A percentile compares a stretch with the other conserved stretches of the same genome.
These are phyloP conservation scores for Theristicus caerulescens DNA, from an alignment of 2,113 vertebrate genomes.

Conservation along the genomic window DNA sequence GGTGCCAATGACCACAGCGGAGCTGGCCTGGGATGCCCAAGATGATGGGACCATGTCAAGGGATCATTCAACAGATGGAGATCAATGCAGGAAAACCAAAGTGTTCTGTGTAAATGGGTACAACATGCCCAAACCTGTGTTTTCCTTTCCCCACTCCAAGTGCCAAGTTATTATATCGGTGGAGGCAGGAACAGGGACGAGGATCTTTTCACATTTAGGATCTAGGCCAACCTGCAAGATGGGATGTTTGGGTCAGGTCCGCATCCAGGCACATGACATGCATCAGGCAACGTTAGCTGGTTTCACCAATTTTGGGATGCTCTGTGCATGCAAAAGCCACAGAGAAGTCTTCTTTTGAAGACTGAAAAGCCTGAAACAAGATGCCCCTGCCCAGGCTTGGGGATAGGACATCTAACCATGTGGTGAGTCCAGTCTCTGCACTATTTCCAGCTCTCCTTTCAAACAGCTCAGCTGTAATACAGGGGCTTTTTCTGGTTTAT, in stretches of 20 bases:
- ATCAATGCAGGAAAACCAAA: background rate
- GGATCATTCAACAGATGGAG: background rate
- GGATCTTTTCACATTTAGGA: background rate
- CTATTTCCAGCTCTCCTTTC: background rate
- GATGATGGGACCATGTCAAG: background rate
- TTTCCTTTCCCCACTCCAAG: background rate
- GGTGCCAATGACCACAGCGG: rapidly evolving
- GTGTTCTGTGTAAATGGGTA: background rate
- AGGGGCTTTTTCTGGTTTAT: background rate
- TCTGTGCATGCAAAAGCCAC: background rate
- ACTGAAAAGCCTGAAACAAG: background rate
- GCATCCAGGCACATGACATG: rapidly evolving
- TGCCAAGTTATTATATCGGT: background rate
- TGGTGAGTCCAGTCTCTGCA: rapidly evolving
- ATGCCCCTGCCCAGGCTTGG: background rate
- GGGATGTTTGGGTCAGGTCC: background rate
- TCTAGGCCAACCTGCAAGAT: background rate
- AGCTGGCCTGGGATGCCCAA: background rate
- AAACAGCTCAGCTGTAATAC: background rate
- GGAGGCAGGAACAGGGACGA: background rate
- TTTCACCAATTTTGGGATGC: background rate
- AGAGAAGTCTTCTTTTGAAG: background rate
- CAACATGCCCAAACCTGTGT: rapidly evolving
- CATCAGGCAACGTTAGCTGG: background rate
- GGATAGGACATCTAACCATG: background rate